Evolutionary conservation across 2,113 vertebrate genomes (phyloP).

Genomic region (Alexandromys fortis): DNA sequence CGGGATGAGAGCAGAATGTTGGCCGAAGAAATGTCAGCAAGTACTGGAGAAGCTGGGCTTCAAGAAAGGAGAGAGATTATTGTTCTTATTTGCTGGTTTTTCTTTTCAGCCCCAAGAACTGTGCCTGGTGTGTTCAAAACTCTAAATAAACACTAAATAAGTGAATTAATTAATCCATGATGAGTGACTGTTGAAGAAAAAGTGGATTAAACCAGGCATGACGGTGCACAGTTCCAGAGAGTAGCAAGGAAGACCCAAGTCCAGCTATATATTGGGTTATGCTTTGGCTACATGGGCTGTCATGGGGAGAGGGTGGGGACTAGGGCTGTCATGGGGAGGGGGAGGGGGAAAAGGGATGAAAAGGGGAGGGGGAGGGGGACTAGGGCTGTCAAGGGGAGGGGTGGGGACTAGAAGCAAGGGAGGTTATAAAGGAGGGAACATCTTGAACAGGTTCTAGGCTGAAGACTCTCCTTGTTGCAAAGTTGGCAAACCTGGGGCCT

Average conservation of each 20-base stretch:
- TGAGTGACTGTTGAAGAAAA: not conserved
- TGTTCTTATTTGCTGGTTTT: not conserved
- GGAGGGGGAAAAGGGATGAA: too few relatives aligned
- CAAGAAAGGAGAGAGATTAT: not conserved
- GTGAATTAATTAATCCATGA: not conserved
- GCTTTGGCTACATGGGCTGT: too few relatives aligned
- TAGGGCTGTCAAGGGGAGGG: not conserved
- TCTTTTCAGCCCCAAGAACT: not conserved
- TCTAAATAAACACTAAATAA: conserved; percentile 16
- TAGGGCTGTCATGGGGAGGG: too few relatives aligned
- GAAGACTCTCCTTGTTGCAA: not conserved
- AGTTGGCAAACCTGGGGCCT: not conserved
- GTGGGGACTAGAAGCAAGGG: not conserved
- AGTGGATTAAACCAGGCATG: not conserved
- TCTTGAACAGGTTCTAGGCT: not conserved
- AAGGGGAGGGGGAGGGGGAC: not conserved
- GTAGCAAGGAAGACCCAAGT: not conserved
- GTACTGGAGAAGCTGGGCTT: not conserved
- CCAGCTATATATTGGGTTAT: not conserved
- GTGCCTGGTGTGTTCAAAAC: not conserved
- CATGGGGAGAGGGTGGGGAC: not conserved
- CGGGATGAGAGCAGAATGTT: not conserved
- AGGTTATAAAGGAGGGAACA: not conserved
- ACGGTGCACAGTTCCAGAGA: not conserved
- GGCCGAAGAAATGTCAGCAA: not conserved